These are phyloP conservation scores for Butorides virescens DNA, from an alignment of 2,113 vertebrate species.

Conservation along the genomic window DNA sequence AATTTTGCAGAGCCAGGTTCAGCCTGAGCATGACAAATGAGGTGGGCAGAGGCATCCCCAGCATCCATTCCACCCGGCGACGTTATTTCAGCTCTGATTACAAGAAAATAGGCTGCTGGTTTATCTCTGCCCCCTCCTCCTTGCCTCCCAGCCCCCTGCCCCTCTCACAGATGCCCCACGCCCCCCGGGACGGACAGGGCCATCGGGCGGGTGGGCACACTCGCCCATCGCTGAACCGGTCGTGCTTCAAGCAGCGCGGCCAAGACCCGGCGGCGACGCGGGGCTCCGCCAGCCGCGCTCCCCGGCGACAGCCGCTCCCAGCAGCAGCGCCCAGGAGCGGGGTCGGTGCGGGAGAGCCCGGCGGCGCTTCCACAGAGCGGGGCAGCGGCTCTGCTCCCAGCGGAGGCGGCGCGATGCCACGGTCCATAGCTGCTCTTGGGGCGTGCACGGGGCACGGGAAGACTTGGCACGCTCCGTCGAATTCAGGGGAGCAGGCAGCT, in stretches of 20 bases:
- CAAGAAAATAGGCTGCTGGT: not conserved
- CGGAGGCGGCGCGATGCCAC: accelerated
- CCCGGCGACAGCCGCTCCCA: not conserved
- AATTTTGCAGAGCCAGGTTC: not conserved
- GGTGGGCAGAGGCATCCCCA: not conserved
- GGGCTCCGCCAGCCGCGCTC: not conserved
- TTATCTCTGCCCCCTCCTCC: not conserved
- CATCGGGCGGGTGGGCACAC: not conserved
- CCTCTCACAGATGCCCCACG: not conserved
- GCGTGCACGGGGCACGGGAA: accelerated
- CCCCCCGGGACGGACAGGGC: accelerated
- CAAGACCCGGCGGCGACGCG: accelerated
- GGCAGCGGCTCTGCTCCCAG: not conserved
- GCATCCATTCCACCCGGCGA: not conserved
- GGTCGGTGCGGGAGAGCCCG: not conserved
- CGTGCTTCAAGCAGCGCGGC: not conserved
- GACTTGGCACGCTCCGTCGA: accelerated
- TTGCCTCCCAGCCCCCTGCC: not conserved
- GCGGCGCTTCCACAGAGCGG: not conserved
- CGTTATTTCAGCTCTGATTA: not conserved
- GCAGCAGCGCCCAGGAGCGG: too few species aligned
- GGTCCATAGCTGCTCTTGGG: not conserved
- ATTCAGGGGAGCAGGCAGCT: not conserved
- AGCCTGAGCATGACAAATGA: not conserved
- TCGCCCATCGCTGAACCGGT: not conserved